Conservation (phyloP, 2,797 vertebrate species). For the Ceyx erithaca region DNA sequence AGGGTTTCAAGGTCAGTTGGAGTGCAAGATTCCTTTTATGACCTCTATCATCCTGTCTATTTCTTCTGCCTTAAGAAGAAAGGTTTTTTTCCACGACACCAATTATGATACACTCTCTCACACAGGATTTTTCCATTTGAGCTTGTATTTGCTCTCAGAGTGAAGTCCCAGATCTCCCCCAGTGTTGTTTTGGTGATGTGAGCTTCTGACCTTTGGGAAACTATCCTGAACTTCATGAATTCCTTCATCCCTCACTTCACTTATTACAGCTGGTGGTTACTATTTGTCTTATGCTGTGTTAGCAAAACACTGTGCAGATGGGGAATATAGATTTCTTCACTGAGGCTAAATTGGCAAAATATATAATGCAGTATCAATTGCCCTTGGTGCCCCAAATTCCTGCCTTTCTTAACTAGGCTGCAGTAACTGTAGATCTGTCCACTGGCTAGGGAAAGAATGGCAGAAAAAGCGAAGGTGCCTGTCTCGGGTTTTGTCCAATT, state of each 20-base stretch:
- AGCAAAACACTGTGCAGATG: slow-evolving; percentile 55
- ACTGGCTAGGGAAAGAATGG: not conserved
- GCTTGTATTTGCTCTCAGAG: slow-evolving; percentile 38
- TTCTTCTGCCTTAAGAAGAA: slow-evolving; percentile 50
- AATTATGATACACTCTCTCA: slow-evolving; percentile 20
- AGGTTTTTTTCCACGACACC: not conserved
- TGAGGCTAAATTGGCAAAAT: slow-evolving; percentile 68
- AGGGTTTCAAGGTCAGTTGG: slow-evolving; percentile 61
- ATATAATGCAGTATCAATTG: slow-evolving; percentile 65
- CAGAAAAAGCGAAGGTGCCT: slow-evolving; percentile 20
- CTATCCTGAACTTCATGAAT: slow-evolving; percentile 45
- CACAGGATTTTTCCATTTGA: slow-evolving; percentile 35
- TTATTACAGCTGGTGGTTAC: slow-evolving; percentile 52
- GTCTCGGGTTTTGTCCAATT: slow-evolving; percentile 38
- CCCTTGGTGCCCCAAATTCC: slow-evolving; percentile 48
- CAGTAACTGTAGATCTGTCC: slow-evolving; percentile 8
- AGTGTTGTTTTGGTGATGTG: slow-evolving; percentile 15
- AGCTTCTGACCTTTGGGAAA: slow-evolving; percentile 63
- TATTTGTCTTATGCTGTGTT: slow-evolving; percentile 64
- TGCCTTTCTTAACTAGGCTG: slow-evolving; percentile 49
- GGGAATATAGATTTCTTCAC: slow-evolving; percentile 67
- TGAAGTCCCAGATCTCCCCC: slow-evolving; percentile 17
- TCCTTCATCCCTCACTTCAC: slow-evolving; percentile 55
- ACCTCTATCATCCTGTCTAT: slow-evolving; percentile 58
- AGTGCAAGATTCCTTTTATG: slow-evolving; percentile 58